phyloP scores from a whole-genome alignment of 2,113 vertebrate species.

The Himantopus leucocephalus region DNA sequence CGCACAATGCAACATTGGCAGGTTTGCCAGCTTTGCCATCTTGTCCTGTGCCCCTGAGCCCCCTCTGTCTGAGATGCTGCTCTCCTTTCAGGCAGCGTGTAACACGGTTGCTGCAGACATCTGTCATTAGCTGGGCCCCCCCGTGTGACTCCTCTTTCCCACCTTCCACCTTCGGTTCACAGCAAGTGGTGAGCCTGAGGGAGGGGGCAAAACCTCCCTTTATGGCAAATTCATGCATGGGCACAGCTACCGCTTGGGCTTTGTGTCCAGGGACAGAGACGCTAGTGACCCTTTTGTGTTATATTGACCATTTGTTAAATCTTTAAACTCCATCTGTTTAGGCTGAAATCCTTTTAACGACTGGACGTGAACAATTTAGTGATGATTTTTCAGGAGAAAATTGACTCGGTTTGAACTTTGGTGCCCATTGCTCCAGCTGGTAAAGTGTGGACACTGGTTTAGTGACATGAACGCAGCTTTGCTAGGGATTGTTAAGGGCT shows the following conservation, averaged over 20 bases:
- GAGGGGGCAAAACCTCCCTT: background rate
- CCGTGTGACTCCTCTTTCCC: background rate
- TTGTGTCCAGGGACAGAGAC: background rate
- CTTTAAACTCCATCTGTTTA: constrained; percentile 12
- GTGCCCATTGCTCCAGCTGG: constrained; percentile 11
- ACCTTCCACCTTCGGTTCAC: background rate
- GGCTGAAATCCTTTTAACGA: background rate
- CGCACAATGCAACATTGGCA: background rate
- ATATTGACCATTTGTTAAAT: background rate
- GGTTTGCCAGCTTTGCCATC: background rate
- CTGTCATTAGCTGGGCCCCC: background rate
- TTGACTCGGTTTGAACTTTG: background rate
- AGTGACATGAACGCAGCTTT: background rate
- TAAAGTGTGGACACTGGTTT: background rate
- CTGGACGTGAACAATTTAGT: background rate
- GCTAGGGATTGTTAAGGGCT: background rate
- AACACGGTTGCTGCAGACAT: rapidly evolving
- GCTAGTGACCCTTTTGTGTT: background rate
- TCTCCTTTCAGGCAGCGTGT: background rate
- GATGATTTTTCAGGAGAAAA: background rate
- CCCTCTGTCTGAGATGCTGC: background rate
- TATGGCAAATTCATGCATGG: background rate
- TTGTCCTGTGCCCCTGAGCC: background rate
- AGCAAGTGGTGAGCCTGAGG: background rate
- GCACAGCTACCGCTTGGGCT: background rate